Evolutionary conservation across 2,797 vertebrate genomes (phyloP).

Genomic region (Kryptolebias ocellatus): DNA sequence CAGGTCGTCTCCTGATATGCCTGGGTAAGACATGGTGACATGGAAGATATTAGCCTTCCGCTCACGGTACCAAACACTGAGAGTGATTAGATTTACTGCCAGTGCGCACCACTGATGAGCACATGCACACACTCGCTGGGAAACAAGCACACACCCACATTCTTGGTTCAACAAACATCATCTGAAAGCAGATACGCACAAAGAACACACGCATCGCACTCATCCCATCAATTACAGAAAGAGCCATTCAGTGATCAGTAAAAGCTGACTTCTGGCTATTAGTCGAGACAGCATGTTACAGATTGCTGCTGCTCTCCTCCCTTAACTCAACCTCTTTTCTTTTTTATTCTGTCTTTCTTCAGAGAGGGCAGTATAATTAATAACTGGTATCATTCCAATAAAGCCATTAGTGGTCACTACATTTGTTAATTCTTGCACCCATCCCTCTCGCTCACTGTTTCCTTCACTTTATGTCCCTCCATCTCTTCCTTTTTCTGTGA

Average conservation of each 20-base stretch:
- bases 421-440: conserved; percentile 55
- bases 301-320: conserved; percentile 65
- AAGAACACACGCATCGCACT: conserved; percentile 24
- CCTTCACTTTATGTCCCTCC: conserved; percentile 14
- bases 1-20: conserved; percentile 37
- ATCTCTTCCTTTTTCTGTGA: conserved; percentile 42
- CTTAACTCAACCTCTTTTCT: conserved; percentile 50
- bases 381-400: conserved; percentile 82
- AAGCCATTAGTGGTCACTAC: conserved; percentile 76
- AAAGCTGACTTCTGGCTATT: conserved; percentile 74
- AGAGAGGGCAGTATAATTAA: conserved; percentile 68
- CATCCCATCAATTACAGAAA: conserved; percentile 64
- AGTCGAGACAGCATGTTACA: conserved; percentile 69
- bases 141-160: conserved; percentile 13
- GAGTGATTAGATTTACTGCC: conserved; percentile 59
- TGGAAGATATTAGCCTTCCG: conserved; percentile 58
- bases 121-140: conserved; percentile 10
- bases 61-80: conserved; percentile 56
- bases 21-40: conserved; percentile 43
- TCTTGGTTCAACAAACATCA: conserved; percentile 31
- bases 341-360: conserved; percentile 40
- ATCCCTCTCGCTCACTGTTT: conserved; percentile 3
- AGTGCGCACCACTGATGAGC: conserved; percentile 2
- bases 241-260: conserved; percentile 68
- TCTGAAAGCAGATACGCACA: conserved; percentile 39